phyloP scores from a whole-genome alignment of 2,888 invertebrate species.

The Latheticus oryzae region DNA sequence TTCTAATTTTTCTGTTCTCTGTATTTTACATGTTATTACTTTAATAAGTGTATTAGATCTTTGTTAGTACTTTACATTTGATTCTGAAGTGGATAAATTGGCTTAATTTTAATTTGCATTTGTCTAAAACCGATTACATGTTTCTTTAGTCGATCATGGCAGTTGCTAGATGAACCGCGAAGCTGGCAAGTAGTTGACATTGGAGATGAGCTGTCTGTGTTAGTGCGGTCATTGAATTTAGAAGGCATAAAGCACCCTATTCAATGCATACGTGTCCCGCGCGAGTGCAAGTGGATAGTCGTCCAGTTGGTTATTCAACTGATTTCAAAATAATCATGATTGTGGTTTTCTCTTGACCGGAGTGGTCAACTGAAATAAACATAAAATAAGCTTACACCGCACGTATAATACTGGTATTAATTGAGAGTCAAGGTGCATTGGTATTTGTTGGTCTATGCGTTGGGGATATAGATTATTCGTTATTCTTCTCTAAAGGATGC shows the following conservation, averaged over 20 bases:
- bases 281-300: slow-evolving; percentile 55
- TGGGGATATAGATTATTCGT: slow-evolving; percentile 62
- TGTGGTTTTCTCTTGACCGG: slow-evolving; percentile 42
- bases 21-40: no score
- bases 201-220: slow-evolving; percentile 43
- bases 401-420: slow-evolving; percentile 57
- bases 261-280: slow-evolving; percentile 58
- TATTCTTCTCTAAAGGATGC: slow-evolving; percentile 56
- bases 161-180: slow-evolving; percentile 45
- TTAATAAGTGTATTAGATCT: no score
- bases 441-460: slow-evolving; percentile 61
- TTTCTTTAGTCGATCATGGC: slow-evolving; percentile 52
- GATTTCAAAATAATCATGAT: slow-evolving; percentile 31
- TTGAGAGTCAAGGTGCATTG: slow-evolving; percentile 62
- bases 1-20: no score
- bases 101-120: no score
- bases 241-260: slow-evolving; percentile 61
- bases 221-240: slow-evolving; percentile 60
- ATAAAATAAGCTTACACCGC: slow-evolving; percentile 61
- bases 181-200: slow-evolving; percentile 43
- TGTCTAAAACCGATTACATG: slow-evolving; percentile 48
- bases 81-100: no score
- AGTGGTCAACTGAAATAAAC: slow-evolving; percentile 57
- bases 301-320: slow-evolving; percentile 46
- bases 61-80: no score